Percentiles rank a stretch among this genome's conserved stretches.
Conservation (phyloP, 2,888 invertebrate species). For the Sussaba pulchella region DNA sequence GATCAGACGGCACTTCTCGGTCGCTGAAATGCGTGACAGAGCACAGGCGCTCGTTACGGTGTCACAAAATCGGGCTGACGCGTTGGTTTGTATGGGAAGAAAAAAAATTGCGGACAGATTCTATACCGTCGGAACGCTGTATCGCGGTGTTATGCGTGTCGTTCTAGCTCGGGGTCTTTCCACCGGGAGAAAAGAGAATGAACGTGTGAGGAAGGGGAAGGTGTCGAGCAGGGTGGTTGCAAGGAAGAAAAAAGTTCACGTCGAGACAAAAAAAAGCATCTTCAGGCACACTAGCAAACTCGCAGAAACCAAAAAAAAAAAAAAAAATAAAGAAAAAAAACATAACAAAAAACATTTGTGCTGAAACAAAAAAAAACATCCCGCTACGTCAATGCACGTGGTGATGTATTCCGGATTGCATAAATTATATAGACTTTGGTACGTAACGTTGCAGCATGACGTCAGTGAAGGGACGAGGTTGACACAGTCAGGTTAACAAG, state of each 20-base stretch:
- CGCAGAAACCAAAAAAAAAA: neutral
- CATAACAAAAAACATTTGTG: slow-evolving; percentile 41
- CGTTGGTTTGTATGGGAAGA: slow-evolving; percentile 28
- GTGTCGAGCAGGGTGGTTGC: slow-evolving; percentile 32
- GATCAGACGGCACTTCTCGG: slow-evolving; percentile 5
- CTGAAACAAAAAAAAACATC: slow-evolving; percentile 2
- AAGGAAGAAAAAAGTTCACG: slow-evolving; percentile 28
- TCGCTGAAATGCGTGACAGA: slow-evolving; percentile 18
- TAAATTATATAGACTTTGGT: slow-evolving; percentile 21
- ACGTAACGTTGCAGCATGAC: neutral
- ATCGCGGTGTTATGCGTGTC: slow-evolving; percentile 12
- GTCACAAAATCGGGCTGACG: slow-evolving; percentile 40
- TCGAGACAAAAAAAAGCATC: slow-evolving; percentile 18
- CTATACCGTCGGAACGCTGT: slow-evolving; percentile 33
- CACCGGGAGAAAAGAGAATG: slow-evolving; percentile 20
- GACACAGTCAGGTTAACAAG: neutral
- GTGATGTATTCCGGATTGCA: slow-evolving; percentile 8
- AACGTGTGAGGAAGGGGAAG: slow-evolving; percentile 16
- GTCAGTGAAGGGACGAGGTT: neutral
- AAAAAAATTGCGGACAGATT: slow-evolving; percentile 17
- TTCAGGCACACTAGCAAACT: neutral
- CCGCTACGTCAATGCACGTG: no score
- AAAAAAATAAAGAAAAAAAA: no score
- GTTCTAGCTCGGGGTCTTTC: slow-evolving; percentile 27
- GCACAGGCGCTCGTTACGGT: slow-evolving; percentile 24